A percentile compares a stretch with the other conserved stretches of the same genome.
phyloP scores from a whole-genome alignment of 2,888 invertebrate species.

The Liopterus haemorrhoidalis region DNA sequence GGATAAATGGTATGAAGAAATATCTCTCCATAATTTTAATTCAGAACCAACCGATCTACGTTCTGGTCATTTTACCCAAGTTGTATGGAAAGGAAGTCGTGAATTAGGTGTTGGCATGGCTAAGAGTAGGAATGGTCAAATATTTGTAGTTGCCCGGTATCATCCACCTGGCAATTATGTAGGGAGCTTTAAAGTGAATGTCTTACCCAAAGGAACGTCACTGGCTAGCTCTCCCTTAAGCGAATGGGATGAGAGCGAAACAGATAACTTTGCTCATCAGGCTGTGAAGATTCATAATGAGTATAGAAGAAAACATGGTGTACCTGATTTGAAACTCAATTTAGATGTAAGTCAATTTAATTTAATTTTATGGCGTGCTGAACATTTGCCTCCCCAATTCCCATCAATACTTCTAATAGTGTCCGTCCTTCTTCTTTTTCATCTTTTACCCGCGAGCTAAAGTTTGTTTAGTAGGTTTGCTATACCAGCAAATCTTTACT shows the following conservation, averaged over 20 bases:
- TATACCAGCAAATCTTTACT: no score
- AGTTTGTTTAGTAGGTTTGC: no score
- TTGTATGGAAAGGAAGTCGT: slow-evolving; percentile 62
- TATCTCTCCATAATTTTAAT: slow-evolving; percentile 56
- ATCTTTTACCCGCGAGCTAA: no score
- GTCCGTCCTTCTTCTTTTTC: no score
- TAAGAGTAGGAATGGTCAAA: slow-evolving; percentile 63
- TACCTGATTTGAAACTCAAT: slow-evolving; percentile 50
- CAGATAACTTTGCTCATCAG: slow-evolving; percentile 45
- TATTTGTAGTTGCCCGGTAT: slow-evolving; percentile 86
- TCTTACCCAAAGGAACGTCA: slow-evolving; percentile 51
- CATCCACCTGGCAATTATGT: slow-evolving; percentile 83
- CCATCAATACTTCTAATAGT: no score
- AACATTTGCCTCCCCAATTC: no score
- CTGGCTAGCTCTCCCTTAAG: slow-evolving; percentile 32
- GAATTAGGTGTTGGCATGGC: slow-evolving; percentile 65
- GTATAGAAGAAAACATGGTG: slow-evolving; percentile 54
- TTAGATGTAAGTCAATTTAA: slow-evolving; percentile 44
- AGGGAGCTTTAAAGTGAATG: slow-evolving; percentile 68
- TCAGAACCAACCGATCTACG: slow-evolving; percentile 55
- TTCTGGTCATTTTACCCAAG: slow-evolving; percentile 67
- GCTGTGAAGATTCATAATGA: slow-evolving; percentile 57
- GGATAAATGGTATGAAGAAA: slow-evolving; percentile 56
- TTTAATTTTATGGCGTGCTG: no score
- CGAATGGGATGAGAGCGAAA: slow-evolving; percentile 34